Evolutionary conservation across 2,888 invertebrate genomes (phyloP), one percentile per base, ranked within the genome.

Genomic region (Cyclophora albipunctata): DNA sequence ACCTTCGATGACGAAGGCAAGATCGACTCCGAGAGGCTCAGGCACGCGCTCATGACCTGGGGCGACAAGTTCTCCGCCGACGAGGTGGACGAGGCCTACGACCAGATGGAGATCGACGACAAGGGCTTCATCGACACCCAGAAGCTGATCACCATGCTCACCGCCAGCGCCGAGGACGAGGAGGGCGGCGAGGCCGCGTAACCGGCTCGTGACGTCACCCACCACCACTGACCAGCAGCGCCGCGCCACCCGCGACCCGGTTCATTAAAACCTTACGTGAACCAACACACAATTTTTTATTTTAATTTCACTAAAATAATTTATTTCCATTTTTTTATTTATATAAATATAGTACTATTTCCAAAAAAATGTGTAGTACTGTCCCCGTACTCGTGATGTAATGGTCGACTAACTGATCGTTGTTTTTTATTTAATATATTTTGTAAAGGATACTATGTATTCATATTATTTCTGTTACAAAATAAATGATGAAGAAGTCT

Each of bases 61-160:
- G 97, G 97, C 66, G 97, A 97, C 80, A 97, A 96, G 90, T 97
- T 97, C 93, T 90, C 92, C 82, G 90, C 92, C 71, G 93, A 95
- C 80, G 96, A 97, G 83, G 94, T 95, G 74, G 95, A 96, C 83
- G 96, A 97, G 80, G 96, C 96, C 60, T 96, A 93, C 90, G 96
- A 96, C 89, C 95, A 96, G 89, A 96, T 97, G 93, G 94, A 94
- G 55, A 95, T 97, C 79, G 97, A 97, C 87, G 95, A 95, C 83
- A 93, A 95, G 76, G 96, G 96, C 81, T 92, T 92, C 90, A 96
- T 97, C 81, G 96, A 97, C 90, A 96, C 96, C 83, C 90, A 87
- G 70, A 94, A 94, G 83, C 93, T 96, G 69, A 95, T 96, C 90
- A 91, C 93, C 84, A 94, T 96, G 92, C 91, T 97, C 73, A 95